phyloP scores from a whole-genome alignment of 1,140 invertebrate genomes.

The Condylostylus longicornis region DNA sequence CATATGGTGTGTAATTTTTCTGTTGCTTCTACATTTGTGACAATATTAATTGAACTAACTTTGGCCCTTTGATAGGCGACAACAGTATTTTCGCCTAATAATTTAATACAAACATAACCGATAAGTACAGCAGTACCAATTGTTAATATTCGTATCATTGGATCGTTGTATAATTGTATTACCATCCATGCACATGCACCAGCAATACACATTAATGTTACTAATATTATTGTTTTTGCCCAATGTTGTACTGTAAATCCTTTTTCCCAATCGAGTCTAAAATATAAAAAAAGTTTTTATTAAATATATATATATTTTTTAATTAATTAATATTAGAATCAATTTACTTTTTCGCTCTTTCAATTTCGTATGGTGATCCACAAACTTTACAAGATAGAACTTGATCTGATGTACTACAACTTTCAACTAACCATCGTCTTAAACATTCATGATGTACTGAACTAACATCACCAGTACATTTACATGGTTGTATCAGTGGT shows the following conservation, averaged over 20 bases:
- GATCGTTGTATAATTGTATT: slow-evolving; percentile 62
- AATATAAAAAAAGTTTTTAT: slow-evolving; percentile 4
- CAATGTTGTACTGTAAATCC: slow-evolving; percentile 67
- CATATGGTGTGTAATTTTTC: slow-evolving; percentile 30
- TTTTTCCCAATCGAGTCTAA: slow-evolving; percentile 59
- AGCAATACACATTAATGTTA: slow-evolving; percentile 59
- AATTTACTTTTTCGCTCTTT: slow-evolving; percentile 44
- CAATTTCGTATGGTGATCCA: slow-evolving; percentile 56
- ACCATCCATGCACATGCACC: slow-evolving; percentile 64
- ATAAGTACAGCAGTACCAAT: slow-evolving; percentile 66
- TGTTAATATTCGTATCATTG: slow-evolving; percentile 59
- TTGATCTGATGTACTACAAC: slow-evolving; percentile 37
- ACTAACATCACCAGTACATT: slow-evolving; percentile 78
- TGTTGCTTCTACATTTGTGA: slow-evolving; percentile 32
- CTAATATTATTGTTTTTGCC: slow-evolving; percentile 45
- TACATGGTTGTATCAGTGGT: slow-evolving; percentile 76
- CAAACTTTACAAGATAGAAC: slow-evolving; percentile 66
- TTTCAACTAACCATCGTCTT: slow-evolving; percentile 70
- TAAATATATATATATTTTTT: neutral
- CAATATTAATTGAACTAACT: slow-evolving; percentile 72
- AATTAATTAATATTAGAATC: neutral
- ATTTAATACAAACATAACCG: slow-evolving; percentile 68
- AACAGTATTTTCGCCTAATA: slow-evolving; percentile 70
- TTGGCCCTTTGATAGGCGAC: slow-evolving; percentile 76
- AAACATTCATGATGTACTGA: slow-evolving; percentile 85